Percentiles rank a stretch among this genome's conserved stretches.
Evolutionary conservation across 1,140 invertebrate species (phyloP).

Genomic region (Lerema accius): DNA sequence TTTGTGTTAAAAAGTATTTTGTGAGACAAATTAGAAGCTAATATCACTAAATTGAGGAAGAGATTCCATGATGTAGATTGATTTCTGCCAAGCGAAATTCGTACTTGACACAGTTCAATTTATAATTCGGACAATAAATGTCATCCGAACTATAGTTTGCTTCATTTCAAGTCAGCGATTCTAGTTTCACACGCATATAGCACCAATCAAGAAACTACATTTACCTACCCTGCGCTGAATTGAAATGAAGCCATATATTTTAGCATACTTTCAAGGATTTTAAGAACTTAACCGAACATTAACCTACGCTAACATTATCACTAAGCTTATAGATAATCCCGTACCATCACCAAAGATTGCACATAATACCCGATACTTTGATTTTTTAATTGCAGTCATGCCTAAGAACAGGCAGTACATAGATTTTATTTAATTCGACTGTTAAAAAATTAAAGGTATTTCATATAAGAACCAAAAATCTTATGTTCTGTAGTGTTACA

Average conservation of each 20-base stretch:
- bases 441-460: slow-evolving; percentile 79
- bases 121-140: slow-evolving; percentile 75
- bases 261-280: slow-evolving; percentile 54
- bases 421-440: slow-evolving; percentile 58
- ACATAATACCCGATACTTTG: slow-evolving; percentile 84
- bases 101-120: slow-evolving; percentile 44
- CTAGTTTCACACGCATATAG: slow-evolving; percentile 51
- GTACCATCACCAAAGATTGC: slow-evolving; percentile 84
- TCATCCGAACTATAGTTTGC: slow-evolving; percentile 72
- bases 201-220: slow-evolving; percentile 52
- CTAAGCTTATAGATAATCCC: slow-evolving; percentile 76
- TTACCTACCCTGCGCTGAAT: slow-evolving; percentile 53
- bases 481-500: slow-evolving; percentile 47
- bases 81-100: slow-evolving; percentile 48
- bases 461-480: slow-evolving; percentile 50
- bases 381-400: slow-evolving; percentile 83
- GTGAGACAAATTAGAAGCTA: slow-evolving; percentile 77
- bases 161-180: slow-evolving; percentile 74
- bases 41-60: slow-evolving; percentile 81
- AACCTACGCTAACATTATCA: slow-evolving; percentile 57
- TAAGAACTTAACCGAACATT: slow-evolving; percentile 49
- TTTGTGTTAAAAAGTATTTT: slow-evolving; percentile 69
- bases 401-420: slow-evolving; percentile 57
- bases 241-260: slow-evolving; percentile 68
- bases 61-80: slow-evolving; percentile 69